Base-by-base conservation (phyloP, 2,888 invertebrate genomes). In the Clunio marinus region DNA sequence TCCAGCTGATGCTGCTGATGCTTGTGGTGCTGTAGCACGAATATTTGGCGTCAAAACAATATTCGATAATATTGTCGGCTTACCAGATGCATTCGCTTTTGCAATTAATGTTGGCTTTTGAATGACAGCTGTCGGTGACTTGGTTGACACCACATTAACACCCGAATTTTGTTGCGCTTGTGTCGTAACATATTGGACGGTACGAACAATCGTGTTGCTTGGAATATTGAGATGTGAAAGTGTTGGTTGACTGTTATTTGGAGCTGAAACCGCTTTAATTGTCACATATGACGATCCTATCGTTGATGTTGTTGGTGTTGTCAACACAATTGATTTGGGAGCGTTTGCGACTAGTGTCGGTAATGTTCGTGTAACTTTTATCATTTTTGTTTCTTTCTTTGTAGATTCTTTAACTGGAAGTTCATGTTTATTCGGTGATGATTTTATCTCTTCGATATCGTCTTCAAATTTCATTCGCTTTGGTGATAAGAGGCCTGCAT, bases 231-330 rank as follows among this genome's bases (percentile, higher is more conserved):
- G 68, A 58, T 68, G 57, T 13, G 68, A 68, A 15, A 66, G 46
- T 15, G 57, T 74, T 73, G 66, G 17, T 27, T 66, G 66, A 35
- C 28, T 66, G 41, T 22, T 25, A 28, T 63, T 63, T 15, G 76
- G 74, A 13, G 77, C 72, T 66, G 75, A 73, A 35, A 76, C 72
- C 4, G 75, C 71, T 41, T 75, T 72, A 25, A 76, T 75, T 27
- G 75, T 70, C 5, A 75, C 73, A 59, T 76, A 73, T 68, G 74
- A 68, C 28, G 73, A 73, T 41, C 76, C 41, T 4, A 68, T 74
- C 59, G 72, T 76, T 67, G 76, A 75, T 22, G 75, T 74, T 8
- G 75, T 73, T 46, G 76, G 73, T n/a, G n/a, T n/a, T 20, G 76
- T 73, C 24, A 72, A 72, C 58, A 75, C 75, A 35, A 77, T 74